A percentile compares a stretch with the other conserved stretches of the same genome.
Evolutionary conservation across 53 echinoderm and acorn worm genomes (phyloP).

Genomic region (Stichopus horrens): DNA sequence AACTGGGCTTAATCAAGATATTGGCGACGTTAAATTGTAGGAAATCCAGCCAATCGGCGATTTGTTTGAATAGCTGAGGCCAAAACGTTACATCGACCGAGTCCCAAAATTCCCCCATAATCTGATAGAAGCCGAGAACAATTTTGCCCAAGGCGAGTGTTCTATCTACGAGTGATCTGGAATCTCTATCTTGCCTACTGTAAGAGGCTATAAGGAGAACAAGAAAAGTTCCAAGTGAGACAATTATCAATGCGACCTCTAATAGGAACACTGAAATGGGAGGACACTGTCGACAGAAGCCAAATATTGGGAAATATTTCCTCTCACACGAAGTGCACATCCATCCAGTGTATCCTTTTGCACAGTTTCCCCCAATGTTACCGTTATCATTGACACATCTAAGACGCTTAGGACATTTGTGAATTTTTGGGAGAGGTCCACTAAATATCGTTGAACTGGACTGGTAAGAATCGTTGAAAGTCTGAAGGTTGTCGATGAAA

Average conservation of each 20-base stretch:
- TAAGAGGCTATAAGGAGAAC: neutral
- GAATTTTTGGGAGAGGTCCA: neutral
- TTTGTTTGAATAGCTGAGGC: neutral
- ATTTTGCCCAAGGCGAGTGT: constrained; percentile 17
- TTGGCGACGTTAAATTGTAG: constrained; percentile 8
- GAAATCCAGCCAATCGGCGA: neutral
- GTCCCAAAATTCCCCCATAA: constrained; percentile 37
- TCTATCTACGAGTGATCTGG: constrained; percentile 2
- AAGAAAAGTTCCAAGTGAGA: neutral
- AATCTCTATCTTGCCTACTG: neutral
- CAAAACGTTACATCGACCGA: constrained; percentile 3
- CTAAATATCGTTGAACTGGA: neutral
- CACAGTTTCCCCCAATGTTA: constrained; percentile 4
- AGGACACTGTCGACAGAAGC: constrained; percentile 19
- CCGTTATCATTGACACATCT: neutral
- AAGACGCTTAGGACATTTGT: neutral
- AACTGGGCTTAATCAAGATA: constrained; percentile 21
- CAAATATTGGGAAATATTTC: constrained; percentile 3
- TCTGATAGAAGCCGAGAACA: constrained; percentile 30
- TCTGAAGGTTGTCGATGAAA: constrained; percentile 17
- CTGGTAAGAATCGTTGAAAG: neutral
- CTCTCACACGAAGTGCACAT: constrained; percentile 24
- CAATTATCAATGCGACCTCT: neutral
- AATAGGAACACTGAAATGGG: neutral
- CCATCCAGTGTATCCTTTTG: constrained; percentile 32